Evolutionary conservation across 2,113 vertebrate species (phyloP), one percentile per base, ranked within the genome.

Genomic region (Phalacrocorax carbo): DNA sequence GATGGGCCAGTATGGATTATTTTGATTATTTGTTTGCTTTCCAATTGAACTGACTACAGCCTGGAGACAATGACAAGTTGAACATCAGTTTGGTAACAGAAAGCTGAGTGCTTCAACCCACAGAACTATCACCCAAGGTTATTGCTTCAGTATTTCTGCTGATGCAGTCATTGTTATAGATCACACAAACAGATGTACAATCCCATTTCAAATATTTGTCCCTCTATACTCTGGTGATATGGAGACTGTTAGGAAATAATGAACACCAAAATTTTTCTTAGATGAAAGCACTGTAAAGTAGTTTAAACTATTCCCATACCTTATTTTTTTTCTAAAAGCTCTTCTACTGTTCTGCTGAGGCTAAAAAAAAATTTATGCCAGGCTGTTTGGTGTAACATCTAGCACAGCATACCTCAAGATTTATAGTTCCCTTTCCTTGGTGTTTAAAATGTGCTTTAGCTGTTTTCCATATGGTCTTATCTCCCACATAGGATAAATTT

Each of bases 381-480:
- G 55, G 57, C 86, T 90, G n/a, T 68, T 90, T 64, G 26, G 72
- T 68, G 52, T 75, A 94, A 81, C 69, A 94, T 66, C 60, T 80
- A 95, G 61, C 68, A 20, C 72, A 88, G 88, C 91, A 88, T 60
- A 96, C 65, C 51, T 84, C 64, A 83, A 91, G 80, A 96, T 94
- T 96, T 94, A 96, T 38, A 48, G 72, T 88, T 94, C 88, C 80
- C 72, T 91, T 88, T 95, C 51, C 64, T 36, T 93, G 55, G 34
- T 15, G 96, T 92, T 81, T 95, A 92, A 78, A 92, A 78, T 55
- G 42, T 0, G 1, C 51, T 80, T 92, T 92, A 91, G 55, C 65
- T 89, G 71, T 86, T 96, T 92, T 96, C 94, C 91, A 94, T 96
- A 89, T 91, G 88, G 80, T 88, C 77, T 95, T 78, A 81, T 95